Conservation (phyloP, 2,888 invertebrate genomes). For the Ischnura elegans region DNA sequence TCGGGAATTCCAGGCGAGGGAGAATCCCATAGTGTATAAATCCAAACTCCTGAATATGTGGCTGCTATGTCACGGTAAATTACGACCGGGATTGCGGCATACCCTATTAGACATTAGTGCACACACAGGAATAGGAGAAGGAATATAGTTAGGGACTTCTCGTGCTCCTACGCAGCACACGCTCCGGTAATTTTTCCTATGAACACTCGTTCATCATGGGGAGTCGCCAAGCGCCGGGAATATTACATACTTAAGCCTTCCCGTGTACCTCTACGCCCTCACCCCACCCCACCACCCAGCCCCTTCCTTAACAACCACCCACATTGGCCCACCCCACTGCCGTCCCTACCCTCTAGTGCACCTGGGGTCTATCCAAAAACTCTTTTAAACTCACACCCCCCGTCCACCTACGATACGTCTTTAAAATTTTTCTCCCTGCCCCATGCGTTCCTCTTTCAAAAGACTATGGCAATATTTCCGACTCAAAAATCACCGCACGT, state of each 20-base stretch:
- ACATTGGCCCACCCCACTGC: neutral
- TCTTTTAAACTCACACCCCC: neutral
- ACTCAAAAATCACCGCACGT: neutral
- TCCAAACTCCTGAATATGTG: neutral
- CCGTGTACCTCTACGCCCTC: neutral
- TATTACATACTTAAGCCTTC: conserved; percentile 59
- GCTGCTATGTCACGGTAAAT: neutral
- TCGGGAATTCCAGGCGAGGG: neutral
- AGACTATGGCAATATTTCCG: neutral
- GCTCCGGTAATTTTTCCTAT: conserved; percentile 26
- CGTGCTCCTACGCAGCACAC: neutral
- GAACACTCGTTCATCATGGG: conserved; percentile 56
- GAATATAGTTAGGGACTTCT: neutral
- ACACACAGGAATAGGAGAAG: neutral
- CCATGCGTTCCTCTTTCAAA: neutral
- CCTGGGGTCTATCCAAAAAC: conserved; percentile 25
- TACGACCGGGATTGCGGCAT: neutral
- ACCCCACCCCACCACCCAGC: neutral
- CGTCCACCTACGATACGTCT: neutral
- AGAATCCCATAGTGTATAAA: neutral
- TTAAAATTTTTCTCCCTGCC: neutral
- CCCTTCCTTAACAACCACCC: neutral
- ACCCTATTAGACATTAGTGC: neutral
- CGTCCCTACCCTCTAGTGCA: neutral
- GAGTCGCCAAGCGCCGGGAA: conserved; percentile 35